Evolutionary conservation across 2,888 invertebrate genomes (phyloP).

Genomic region (Drosophila mulleri): DNA sequence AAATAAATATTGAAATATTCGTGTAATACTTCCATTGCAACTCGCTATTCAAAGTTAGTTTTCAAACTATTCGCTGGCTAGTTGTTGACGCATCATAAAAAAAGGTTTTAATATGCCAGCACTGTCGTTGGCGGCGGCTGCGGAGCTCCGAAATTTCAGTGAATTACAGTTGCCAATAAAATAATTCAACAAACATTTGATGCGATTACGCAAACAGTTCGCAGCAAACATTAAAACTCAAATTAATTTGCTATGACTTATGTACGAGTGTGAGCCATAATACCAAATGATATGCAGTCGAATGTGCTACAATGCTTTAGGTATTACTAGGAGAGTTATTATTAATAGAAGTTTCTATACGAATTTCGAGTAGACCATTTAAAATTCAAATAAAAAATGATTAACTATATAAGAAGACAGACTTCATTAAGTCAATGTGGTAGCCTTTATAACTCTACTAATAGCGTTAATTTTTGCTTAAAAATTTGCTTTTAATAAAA

Average conservation of each 20-base stretch:
- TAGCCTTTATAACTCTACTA: no score
- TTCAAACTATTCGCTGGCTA: constrained; percentile 18
- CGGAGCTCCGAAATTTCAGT: not conserved
- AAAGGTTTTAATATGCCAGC: constrained; percentile 5
- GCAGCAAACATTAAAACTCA: not conserved
- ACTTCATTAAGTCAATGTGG: no score
- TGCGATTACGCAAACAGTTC: not conserved
- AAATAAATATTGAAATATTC: constrained; percentile 56
- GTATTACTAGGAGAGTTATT: no score
- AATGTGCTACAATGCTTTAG: not conserved
- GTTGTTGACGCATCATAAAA: constrained; percentile 37
- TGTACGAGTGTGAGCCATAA: not conserved
- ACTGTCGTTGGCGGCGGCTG: not conserved
- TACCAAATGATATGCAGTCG: not conserved
- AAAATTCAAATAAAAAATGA: no score
- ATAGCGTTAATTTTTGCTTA: no score
- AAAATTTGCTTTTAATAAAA: no score
- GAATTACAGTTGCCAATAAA: constrained; percentile 6
- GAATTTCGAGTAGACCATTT: no score
- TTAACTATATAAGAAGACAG: no score
- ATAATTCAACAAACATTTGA: not conserved
- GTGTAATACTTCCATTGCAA: constrained; percentile 22
- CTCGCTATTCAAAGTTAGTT: constrained; percentile 16
- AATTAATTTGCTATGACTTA: not conserved
- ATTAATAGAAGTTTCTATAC: no score